phyloP scores from a whole-genome alignment of 2,113 vertebrate species.

The Poeciliopsis prolifica region DNA sequence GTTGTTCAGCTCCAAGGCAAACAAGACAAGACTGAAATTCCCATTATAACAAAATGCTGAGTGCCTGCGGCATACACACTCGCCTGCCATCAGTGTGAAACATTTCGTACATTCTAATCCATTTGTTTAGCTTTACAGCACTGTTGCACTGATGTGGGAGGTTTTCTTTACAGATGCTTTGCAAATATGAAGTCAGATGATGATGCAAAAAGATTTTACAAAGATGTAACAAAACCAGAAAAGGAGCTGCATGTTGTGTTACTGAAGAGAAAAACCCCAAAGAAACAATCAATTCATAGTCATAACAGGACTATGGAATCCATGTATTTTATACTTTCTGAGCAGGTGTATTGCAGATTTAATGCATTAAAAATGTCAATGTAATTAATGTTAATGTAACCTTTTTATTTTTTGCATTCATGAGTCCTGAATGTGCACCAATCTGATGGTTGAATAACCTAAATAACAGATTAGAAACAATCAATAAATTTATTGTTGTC shows the following conservation, averaged over 20 bases:
- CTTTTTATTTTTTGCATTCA: too few species aligned
- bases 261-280: not conserved
- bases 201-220: constrained; percentile 61
- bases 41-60: constrained; percentile 76
- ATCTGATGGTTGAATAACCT: too few species aligned
- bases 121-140: constrained; percentile 71
- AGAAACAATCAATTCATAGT: too few species aligned
- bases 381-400: too few species aligned
- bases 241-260: constrained; percentile 35
- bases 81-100: constrained; percentile 57
- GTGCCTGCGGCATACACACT: constrained; percentile 63
- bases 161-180: constrained; percentile 47
- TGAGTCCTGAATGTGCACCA: too few species aligned
- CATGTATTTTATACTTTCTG: too few species aligned
- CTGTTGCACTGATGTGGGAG: constrained; percentile 56
- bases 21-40: constrained; percentile 78
- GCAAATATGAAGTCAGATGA: constrained; percentile 43
- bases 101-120: constrained; percentile 76
- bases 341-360: too few species aligned
- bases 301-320: not conserved
- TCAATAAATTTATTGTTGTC: too few species aligned
- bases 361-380: too few species aligned
- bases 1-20: constrained; percentile 80
- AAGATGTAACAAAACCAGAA: constrained; percentile 26
- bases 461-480: too few species aligned